Evolutionary conservation across 1,140 invertebrate genomes (phyloP), one percentile per base, ranked within the genome.

Genomic region (Drosophila bifasciata): DNA sequence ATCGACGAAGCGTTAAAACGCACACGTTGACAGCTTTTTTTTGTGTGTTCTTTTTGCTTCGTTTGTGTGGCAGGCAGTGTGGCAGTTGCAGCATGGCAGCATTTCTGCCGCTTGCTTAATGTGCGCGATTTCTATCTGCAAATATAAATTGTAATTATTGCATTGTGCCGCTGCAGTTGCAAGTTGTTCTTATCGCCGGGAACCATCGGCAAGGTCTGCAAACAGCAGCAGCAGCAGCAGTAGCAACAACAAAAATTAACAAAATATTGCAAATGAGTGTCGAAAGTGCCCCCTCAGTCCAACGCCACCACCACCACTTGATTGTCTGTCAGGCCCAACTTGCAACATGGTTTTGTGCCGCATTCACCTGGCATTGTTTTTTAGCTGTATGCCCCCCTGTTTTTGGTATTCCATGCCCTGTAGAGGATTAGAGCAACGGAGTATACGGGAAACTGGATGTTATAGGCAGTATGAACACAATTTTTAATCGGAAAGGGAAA

Each of bases 101-200:
- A 50, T 43, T 74, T 48, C 58, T 50, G 67, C 55, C 61, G 73
- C 70, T 74, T 77, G 79, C 73, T 86, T 84, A 84, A 84, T 84
- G 79, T 84, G 80, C 80, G 80, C 80, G 80, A 85, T 85, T 85
- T 66, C 56, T 83, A 77, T 86, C 81, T 69, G 83, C 74, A 71
- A 76, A 78, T 88, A 86, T 86, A 86, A 86, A 86, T 86, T 86
- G 81, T 88, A 86, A 86, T 86, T 86, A 86, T 86, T 86, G 77
- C 83, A 88, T 74, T 86, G 83, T 84, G 48, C 49, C 32, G 41
- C 53, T 23, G 66, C 63, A 56, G 62, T 60, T 49, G 43, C 55
- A 43, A 52, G 46, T 57, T 15, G 16, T 40, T 55, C 51, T 84
- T 86, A 86, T 86, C 81, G 67, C 39, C 45, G 48, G 49, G 56